These are phyloP conservation scores for Sphaeramia orbicularis DNA, from an alignment of 2,797 vertebrate species.

Conservation along the genomic window DNA sequence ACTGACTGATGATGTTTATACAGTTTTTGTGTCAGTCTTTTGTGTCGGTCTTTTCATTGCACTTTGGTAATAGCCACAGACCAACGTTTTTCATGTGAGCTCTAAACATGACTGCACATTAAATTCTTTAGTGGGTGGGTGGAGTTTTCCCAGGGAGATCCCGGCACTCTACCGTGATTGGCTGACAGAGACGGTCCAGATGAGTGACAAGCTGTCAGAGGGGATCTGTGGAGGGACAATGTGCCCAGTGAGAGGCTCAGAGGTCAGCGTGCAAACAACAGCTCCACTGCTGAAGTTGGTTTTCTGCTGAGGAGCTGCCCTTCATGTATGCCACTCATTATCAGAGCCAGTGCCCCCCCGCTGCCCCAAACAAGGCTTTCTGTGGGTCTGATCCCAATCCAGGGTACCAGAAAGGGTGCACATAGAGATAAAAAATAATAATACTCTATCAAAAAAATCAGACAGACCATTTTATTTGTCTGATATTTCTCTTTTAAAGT, in stretches of 20 bases:
- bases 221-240: conserved; percentile 69
- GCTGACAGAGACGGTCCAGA: conserved; percentile 34
- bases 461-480: too few relatives aligned
- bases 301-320: conserved; percentile 66
- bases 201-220: conserved; percentile 76
- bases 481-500: too few relatives aligned
- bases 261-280: conserved; percentile 79
- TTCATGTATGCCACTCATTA: conserved; percentile 82
- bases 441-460: too few relatives aligned
- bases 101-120: conserved; percentile 50
- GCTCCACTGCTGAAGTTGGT: conserved; percentile 68
- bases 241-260: conserved; percentile 66
- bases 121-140: conserved; percentile 32
- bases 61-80: conserved; percentile 22
- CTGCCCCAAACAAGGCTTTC: conserved; percentile 64
- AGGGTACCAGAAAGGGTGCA: too few relatives aligned
- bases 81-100: conserved; percentile 44
- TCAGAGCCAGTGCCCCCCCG: conserved; percentile 55
- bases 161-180: conserved; percentile 48
- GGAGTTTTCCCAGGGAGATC: conserved; percentile 47
- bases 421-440: too few relatives aligned
- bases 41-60: conserved; percentile 27
- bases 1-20: conserved; percentile 41
- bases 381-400: too few relatives aligned
- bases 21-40: background rate